A percentile compares a stretch with the other conserved stretches of the same genome.
Conservation (phyloP, 2,797 vertebrate species). For the Pempheris klunzingeri region DNA sequence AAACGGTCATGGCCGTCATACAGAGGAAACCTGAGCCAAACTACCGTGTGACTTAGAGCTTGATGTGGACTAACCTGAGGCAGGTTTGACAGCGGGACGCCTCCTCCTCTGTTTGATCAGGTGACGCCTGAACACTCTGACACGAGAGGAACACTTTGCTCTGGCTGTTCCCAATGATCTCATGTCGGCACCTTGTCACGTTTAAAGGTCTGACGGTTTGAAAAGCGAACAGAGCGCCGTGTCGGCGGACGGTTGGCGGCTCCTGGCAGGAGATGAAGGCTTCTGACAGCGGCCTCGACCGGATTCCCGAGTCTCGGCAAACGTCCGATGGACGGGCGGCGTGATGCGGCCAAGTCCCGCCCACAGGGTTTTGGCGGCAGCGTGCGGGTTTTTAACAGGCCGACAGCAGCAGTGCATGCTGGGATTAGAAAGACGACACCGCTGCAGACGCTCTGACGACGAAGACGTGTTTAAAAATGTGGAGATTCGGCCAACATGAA, state of each 20-base stretch:
- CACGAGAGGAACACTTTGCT: no score
- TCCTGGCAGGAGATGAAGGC: slow-evolving; percentile 39
- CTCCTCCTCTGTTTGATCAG: slow-evolving; percentile 13
- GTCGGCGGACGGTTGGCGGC: background rate
- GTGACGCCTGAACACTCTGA: no score
- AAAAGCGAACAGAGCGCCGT: background rate
- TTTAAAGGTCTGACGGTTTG: slow-evolving; percentile 2
- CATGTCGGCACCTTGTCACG: no score
- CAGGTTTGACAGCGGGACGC: no score
- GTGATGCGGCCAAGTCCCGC: slow-evolving; percentile 5
- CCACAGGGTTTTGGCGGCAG: background rate
- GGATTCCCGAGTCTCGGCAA: background rate
- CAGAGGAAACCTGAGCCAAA: background rate
- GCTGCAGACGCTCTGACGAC: background rate
- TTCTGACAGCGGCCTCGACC: background rate
- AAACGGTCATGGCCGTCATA: background rate
- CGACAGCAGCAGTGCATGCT: background rate
- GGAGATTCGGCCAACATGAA: background rate
- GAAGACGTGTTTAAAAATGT: background rate
- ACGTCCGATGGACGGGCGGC: background rate
- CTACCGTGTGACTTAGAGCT: background rate
- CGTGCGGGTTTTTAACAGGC: no score
- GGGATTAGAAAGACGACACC: slow-evolving; percentile 13
- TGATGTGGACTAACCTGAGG: background rate
- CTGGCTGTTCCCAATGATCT: no score